Base-by-base conservation (phyloP, 2,888 invertebrate genomes). In the Anodontia alba region DNA sequence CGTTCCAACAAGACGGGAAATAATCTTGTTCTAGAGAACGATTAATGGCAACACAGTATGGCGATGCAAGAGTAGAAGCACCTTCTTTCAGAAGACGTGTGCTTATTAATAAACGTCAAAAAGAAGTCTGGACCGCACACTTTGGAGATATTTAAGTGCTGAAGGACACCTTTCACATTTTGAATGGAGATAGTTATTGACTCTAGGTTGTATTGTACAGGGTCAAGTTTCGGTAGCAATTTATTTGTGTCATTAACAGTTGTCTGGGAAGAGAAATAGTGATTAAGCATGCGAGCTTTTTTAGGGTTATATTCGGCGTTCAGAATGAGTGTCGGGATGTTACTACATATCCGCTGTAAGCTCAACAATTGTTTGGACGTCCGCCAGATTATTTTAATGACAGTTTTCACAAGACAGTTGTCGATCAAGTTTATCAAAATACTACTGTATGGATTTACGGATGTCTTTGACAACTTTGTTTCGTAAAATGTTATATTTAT, bases 1-100 rank as follows among this genome's bases (percentile, higher is more conserved):
- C 36, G 51, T 78, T 78, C 77, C 77, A 73, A 12, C 38, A 1
- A 29, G 46, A n/a, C 1, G 73, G 77, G 42, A 73, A 78, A 17
- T 31, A 5, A 20, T 38, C 71, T 2, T 2, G 54, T 0, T 29
- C 12, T 36, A 71, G 8, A 0, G 33, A 46, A 3, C 12, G 1
- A 23, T 71, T 76, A 36, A 62, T 70, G 23, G 42, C 23, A 70
- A 43, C 31, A 15, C 23, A 29, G 38, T 68, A 42, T 20, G 76
- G 70, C 5, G 7, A 3, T 17, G 57, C 1, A 15, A 70, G 42
- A 42, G 42, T 36, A 7, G 23, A 7, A 3, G 43, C 20, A 10
- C n/a, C 26, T 57, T 70, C 76, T 23, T 42, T 70, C 0, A 76
- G n/a, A 1, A 76, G 23, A 54, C 70, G 51, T 8, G 51, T 31